phyloP scores from a whole-genome alignment of 2,888 invertebrate genomes.

The Synanthedon formicaeformis region DNA sequence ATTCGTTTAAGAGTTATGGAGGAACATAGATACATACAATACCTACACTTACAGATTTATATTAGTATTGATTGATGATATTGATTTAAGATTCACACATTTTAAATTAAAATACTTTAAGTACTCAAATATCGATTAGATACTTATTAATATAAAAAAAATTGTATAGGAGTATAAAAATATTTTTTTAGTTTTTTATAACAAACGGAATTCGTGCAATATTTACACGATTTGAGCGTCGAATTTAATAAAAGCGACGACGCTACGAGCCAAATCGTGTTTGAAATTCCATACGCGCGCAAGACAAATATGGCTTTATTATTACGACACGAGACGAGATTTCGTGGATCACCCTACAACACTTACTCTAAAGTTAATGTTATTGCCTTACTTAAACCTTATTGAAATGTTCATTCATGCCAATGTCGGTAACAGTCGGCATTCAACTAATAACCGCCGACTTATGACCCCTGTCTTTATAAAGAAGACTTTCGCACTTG shows the following conservation, averaged over 20 bases:
- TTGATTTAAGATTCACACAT: too few relatives aligned
- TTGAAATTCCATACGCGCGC: constrained; percentile 45
- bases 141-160: too few relatives aligned
- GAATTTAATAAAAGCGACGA: constrained; percentile 32
- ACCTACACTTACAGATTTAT: too few relatives aligned
- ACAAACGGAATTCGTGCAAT: constrained; percentile 1
- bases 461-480: background rate
- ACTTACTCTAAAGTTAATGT: constrained; percentile 13
- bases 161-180: too few relatives aligned
- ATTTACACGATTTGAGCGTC: constrained; percentile 11
- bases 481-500: background rate
- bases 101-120: too few relatives aligned
- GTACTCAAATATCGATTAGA: too few relatives aligned
- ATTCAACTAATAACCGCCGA: background rate
- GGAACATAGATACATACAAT: too few relatives aligned
- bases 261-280: constrained; percentile 18
- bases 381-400: constrained; percentile 32
- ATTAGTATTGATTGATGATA: too few relatives aligned
- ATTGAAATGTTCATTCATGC: constrained; percentile 22
- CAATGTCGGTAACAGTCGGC: constrained; percentile 1
- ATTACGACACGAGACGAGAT: constrained; percentile 43
- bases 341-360: constrained; percentile 35
- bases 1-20: too few relatives aligned
- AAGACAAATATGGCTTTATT: constrained; percentile 52
- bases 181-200: too few relatives aligned